These are phyloP conservation scores for Drosophila neonasuta DNA, from an alignment of 2,888 invertebrate genomes.

Conservation along the genomic window DNA sequence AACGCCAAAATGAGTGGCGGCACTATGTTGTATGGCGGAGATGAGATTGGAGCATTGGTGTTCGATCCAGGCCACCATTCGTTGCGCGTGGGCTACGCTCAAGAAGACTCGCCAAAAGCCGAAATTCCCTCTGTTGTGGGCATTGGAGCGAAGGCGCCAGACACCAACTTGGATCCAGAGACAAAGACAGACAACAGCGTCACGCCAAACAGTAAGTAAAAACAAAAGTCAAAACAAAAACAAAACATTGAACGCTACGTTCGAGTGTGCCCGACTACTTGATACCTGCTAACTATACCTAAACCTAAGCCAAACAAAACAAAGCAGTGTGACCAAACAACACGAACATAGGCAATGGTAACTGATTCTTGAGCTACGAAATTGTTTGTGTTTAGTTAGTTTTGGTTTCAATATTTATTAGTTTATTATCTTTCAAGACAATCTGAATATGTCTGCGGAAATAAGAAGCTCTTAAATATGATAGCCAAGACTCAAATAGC, in stretches of 20 bases:
- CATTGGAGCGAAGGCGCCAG: slow-evolving; percentile 87
- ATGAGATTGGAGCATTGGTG: slow-evolving; percentile 99
- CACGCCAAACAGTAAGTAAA: slow-evolving; percentile 83
- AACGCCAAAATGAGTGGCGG: slow-evolving; percentile 81
- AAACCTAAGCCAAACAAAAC: background rate
- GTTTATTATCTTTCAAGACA: background rate
- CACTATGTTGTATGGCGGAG: slow-evolving; percentile 94
- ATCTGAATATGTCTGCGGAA: no score
- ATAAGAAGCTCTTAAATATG: no score
- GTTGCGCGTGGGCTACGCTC: slow-evolving; percentile 91
- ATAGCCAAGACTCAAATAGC: no score
- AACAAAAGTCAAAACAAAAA: background rate
- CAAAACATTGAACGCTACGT: background rate
- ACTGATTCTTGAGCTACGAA: background rate
- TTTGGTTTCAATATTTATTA: background rate
- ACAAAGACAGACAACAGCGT: slow-evolving; percentile 89
- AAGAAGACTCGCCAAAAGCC: slow-evolving; percentile 99
- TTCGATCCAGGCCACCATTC: slow-evolving; percentile 98
- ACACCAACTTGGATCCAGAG: slow-evolving; percentile 88
- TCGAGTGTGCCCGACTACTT: background rate
- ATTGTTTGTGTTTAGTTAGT: no score
- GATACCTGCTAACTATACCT: background rate
- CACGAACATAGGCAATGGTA: background rate
- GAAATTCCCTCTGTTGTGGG: slow-evolving; percentile 97
- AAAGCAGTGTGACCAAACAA: background rate